Conservation (phyloP, 2,888 invertebrate species). For the Metacarcinus magister region DNA sequence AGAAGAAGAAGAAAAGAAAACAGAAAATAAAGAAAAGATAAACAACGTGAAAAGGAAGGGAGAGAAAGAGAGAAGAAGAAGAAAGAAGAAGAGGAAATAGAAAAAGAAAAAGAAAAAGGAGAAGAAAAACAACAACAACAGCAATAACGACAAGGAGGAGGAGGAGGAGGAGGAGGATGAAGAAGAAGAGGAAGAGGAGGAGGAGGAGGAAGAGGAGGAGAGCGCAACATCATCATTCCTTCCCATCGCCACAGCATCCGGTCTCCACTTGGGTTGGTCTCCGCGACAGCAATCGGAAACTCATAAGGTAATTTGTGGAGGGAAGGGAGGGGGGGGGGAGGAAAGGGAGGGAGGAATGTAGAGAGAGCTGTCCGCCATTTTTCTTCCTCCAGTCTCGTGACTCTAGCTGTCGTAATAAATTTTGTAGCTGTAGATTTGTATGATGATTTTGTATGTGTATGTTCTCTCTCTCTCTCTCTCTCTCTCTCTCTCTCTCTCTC, state of each 20-base stretch:
- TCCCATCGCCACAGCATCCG: constrained; percentile 28
- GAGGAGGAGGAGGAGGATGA: neutral
- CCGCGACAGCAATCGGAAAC: constrained; percentile 22
- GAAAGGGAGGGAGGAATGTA: neutral
- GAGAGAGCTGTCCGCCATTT: constrained; percentile 18
- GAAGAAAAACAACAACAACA: neutral
- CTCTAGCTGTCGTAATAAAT: constrained; percentile 10
- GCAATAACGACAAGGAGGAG: neutral
- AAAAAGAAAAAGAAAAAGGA: no score
- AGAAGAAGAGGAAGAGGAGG: neutral
- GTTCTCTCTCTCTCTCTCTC: constrained; percentile 26
- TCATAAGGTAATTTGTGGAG: constrained; percentile 35
- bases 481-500: neutral
- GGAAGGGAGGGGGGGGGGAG: neutral
- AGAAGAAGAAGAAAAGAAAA: neutral
- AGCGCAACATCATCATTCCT: neutral
- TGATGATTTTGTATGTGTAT: neutral
- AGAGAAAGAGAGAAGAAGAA: neutral
- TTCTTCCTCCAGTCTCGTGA: neutral
- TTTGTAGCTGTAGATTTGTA: neutral
- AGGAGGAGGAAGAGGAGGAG: neutral
- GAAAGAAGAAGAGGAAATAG: no score
- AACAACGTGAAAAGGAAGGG: neutral
- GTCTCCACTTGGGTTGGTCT: neutral
- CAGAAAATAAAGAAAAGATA: neutral